Conservation (phyloP, 64 coral and sea anemone genomes). For the Montipora capricornis region DNA sequence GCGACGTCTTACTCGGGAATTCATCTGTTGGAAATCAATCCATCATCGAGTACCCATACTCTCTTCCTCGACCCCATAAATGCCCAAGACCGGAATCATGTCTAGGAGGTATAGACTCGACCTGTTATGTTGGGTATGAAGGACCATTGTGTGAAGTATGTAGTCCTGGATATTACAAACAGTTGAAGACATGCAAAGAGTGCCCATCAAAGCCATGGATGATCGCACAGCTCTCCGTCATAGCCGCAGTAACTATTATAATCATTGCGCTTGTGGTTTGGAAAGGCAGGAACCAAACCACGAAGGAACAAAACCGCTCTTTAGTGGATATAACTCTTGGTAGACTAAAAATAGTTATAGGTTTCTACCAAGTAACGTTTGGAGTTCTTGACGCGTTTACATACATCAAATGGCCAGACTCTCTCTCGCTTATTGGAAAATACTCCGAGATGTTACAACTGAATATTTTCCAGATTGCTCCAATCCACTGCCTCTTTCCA, state of each 20-base stretch:
- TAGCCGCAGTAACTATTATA: background rate
- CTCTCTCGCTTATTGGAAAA: conserved; percentile 11
- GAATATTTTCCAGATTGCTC: conserved; percentile 53
- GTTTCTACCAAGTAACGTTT: conserved; percentile 61
- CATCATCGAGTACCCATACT: background rate
- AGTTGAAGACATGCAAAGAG: background rate
- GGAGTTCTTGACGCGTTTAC: conserved; percentile 55
- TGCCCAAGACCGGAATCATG: background rate
- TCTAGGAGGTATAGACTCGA: background rate
- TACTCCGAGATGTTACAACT: conserved; percentile 56
- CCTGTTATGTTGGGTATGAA: background rate
- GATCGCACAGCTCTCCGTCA: background rate
- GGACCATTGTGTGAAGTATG: background rate
- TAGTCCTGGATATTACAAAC: background rate
- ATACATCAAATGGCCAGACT: conserved; percentile 52
- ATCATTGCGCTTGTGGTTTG: background rate
- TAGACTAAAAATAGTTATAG: conserved; percentile 53
- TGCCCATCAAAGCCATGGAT: background rate
- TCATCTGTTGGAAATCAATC: background rate
- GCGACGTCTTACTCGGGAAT: background rate
- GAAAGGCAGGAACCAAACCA: conserved; percentile 9
- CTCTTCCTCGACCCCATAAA: background rate
- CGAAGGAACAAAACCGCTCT: background rate
- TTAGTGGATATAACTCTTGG: conserved; percentile 12
- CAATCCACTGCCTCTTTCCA: conserved; percentile 27